These are phyloP conservation scores for Trichomalopsis sarcophagae DNA, from an alignment of 1,140 invertebrate genomes.

Conservation along the genomic window DNA sequence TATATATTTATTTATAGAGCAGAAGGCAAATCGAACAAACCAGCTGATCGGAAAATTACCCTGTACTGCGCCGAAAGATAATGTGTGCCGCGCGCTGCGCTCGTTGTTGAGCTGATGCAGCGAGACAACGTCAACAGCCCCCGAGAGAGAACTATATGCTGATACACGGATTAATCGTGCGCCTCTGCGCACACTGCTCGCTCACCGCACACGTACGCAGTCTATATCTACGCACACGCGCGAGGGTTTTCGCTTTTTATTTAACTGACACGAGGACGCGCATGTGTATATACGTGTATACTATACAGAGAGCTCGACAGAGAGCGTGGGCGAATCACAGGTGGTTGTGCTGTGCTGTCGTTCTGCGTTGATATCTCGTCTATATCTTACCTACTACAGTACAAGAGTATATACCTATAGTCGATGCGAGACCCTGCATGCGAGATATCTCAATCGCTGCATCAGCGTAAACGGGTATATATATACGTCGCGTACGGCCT, in stretches of 20 bases:
- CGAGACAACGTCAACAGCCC: background rate
- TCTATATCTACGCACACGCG: too few relatives aligned
- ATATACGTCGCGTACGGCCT: too few relatives aligned
- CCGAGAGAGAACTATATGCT: background rate
- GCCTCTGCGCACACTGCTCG: background rate
- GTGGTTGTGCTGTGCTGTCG: slow-evolving; percentile 1
- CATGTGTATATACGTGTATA: background rate
- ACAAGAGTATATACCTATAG: background rate
- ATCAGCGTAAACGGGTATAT: too few relatives aligned
- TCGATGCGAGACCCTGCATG: background rate
- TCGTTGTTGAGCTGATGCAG: background rate
- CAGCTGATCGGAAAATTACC: background rate
- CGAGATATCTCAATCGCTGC: background rate
- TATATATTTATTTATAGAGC: background rate
- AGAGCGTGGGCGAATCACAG: slow-evolving; percentile 24
- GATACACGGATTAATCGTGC: background rate
- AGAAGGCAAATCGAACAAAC: background rate
- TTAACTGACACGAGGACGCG: too few relatives aligned
- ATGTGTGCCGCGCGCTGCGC: background rate
- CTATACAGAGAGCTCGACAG: background rate
- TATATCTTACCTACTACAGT: background rate
- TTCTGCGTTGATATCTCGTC: background rate
- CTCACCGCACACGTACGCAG: too few relatives aligned
- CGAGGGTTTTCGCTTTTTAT: background rate
- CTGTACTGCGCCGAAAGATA: background rate